These are phyloP conservation scores for Acleris holmiana DNA, from an alignment of 2,888 invertebrate species.

Conservation along the genomic window DNA sequence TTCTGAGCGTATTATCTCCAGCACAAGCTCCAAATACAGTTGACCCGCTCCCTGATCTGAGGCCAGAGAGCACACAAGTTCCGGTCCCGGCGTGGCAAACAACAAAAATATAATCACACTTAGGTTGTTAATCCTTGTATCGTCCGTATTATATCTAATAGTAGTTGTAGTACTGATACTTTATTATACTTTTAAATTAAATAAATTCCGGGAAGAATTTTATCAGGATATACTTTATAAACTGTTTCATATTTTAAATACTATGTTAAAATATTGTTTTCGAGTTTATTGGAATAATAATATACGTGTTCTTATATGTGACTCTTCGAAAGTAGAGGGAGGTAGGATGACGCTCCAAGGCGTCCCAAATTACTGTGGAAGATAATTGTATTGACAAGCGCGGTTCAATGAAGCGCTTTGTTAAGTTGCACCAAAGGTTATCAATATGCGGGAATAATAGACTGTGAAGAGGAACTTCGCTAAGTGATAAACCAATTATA, in stretches of 20 bases:
- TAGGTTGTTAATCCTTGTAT: background rate
- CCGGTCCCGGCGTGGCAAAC: too few species aligned
- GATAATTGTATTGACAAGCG: background rate
- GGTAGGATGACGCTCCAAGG: background rate
- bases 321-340: background rate
- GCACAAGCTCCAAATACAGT: too few species aligned
- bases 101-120: too few species aligned
- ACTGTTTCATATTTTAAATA: constrained; percentile 17
- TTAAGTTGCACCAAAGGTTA: too few species aligned
- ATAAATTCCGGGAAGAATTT: background rate
- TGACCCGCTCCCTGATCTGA: too few species aligned
- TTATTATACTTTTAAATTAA: constrained; percentile 1
- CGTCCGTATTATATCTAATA: constrained; percentile 5
- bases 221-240: background rate
- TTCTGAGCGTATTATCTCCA: too few species aligned
- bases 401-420: too few species aligned
- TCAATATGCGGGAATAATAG: too few species aligned
- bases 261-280: constrained; percentile 1
- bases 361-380: background rate
- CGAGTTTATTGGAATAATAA: constrained; percentile 11
- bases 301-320: constrained; percentile 9
- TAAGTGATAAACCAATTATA: too few species aligned
- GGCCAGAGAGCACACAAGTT: too few species aligned
- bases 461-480: too few species aligned
- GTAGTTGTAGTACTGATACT: constrained; percentile 8